Evolutionary conservation across 1,140 invertebrate genomes (phyloP), one percentile per base, ranked within the genome.

Genomic region (Agrilus planipennis): DNA sequence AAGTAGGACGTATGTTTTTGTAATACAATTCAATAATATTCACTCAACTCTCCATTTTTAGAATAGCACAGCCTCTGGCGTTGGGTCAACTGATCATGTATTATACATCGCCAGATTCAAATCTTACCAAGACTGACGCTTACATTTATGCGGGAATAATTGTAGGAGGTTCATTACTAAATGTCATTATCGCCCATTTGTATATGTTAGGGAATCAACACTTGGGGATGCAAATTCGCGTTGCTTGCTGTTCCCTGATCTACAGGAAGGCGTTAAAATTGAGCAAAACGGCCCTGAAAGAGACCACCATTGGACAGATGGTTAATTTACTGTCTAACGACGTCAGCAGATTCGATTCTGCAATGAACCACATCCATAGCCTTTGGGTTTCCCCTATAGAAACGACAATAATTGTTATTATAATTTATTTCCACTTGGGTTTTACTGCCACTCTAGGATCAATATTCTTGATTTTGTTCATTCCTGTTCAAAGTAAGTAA

Each of bases 281-380:
- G 0, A 76, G 72, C 4, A 70, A 68, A 46, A 72, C 69, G n/a
- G 78, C 84, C n/a, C 61, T 88, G 12, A 76, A 75, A 0, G 74
- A 83, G 58, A 86, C 84, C 1, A 78, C 87, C 1, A 69, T 81
- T 2, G 89, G 88, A 0, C 82, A 89, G 57, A 82, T 89, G 36
- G 79, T 93, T 0, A 94, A 92, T 60, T 67, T 93, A 1, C 60
- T 92, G 35, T 89, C 88, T 1, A 92, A 91, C 42, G 88, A 92
- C 53, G 74, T 81, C 7, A 78, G 74, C 16, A 61, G 79, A 16
- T 84, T 84, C 48, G 80, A 84, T 56, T 64, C 75, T 34, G 73
- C 74, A 0, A 64, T 73, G 0, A 64, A 77, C 40, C 76, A 81
- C 54, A 47, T 82, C 6, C 73, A 81, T 50, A 80, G 80, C 43